Evolutionary conservation across 2,797 vertebrate species (phyloP), one percentile per base, ranked within the genome.

Genomic region (Columba guinea): DNA sequence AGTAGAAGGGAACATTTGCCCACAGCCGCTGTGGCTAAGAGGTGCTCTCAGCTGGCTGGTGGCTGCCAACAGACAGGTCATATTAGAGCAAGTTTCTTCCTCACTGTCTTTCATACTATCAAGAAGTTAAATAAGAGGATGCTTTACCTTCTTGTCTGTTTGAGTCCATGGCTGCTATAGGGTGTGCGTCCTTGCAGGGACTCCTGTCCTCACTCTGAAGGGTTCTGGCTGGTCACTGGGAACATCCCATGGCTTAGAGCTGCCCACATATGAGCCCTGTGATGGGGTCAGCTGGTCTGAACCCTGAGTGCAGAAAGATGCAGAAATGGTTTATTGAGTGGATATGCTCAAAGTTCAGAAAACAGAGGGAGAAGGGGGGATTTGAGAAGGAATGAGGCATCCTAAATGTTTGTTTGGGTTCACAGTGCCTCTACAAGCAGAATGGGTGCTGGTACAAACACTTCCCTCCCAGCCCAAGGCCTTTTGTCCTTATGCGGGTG

Each of bases 61-160:
- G 8, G 52, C 65, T 90, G 59, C 65, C 65, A 91, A 67, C 58
- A 82, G 39, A 27, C 51, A 84, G 32, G 23, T 81, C 56, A 24
- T 28, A 8, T 1, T 7, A 84, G 30, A 75, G 58, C 70, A 88
- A 20, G 1, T 70, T 89, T 89, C 60, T 83, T 80, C 79, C 86
- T 92, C 8, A 1, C 80, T 77, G 18, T 19, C 60, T 83, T 83
- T 93, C 23, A 28, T 59, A 21, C 37, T 39, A 20, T 62, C 53
- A 88, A 69, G 78, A 94, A 93, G 82, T 92, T 89, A 95, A 96
- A 91, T 78, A 91, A 92, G 89, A 96, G 58, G 90, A 73, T 93
- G 94, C 34, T 91, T 97, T 97, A 97, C 97, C 97, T 98, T 96
- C 97, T 75, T 97, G 96, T 95, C 97, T 98, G 95, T 98, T 97